phyloP scores from a whole-genome alignment of 1,140 invertebrate species.

The Vanessa tameamea region DNA sequence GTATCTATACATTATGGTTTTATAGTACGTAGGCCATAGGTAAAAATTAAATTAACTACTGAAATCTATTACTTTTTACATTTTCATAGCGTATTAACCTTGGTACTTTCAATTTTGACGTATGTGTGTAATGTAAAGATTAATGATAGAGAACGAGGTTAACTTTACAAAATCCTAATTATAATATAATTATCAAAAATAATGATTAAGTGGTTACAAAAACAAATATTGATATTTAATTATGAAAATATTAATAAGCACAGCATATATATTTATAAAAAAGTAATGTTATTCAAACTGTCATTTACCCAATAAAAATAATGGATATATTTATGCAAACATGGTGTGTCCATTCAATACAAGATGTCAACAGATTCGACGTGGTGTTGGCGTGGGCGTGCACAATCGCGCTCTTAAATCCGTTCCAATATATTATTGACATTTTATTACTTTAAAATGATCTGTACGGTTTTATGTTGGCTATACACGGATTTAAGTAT shows the following conservation, averaged over 20 bases:
- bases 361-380: conserved; percentile 61
- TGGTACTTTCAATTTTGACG: conserved; percentile 19
- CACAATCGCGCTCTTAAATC: conserved; percentile 41
- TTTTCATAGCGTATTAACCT: background rate
- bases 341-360: conserved; percentile 56
- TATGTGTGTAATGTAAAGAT: conserved; percentile 19
- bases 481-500: no score
- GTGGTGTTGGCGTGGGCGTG: conserved; percentile 48
- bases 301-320: conserved; percentile 52
- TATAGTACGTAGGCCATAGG: no score
- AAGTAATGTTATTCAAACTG: conserved; percentile 42
- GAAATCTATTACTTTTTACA: no score
- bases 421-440: conserved; percentile 1
- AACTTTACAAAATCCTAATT: conserved; percentile 27
- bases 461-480: background rate
- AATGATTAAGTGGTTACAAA: conserved; percentile 33
- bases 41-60: no score
- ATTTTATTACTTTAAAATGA: background rate
- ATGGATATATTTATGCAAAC: conserved; percentile 67
- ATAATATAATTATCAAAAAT: conserved; percentile 11
- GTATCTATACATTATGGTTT: no score
- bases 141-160: conserved; percentile 25
- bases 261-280: conserved; percentile 31
- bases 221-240: conserved; percentile 43
- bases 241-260: conserved; percentile 34